Base-by-base conservation (phyloP, 2,888 invertebrate species). In the Netelia virgata region DNA sequence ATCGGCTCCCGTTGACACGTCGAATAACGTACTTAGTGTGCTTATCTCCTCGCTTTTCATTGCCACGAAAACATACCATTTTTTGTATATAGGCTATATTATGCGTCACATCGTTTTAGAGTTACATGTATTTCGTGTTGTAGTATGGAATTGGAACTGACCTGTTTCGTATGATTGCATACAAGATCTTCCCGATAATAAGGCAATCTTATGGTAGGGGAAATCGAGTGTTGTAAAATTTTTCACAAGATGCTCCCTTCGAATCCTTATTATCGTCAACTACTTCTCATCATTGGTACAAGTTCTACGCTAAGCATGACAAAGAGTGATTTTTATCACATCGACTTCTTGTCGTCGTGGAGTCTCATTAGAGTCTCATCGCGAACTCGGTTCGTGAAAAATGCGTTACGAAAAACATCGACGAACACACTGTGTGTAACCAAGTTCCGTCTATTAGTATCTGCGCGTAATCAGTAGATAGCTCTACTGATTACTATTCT, bases 321-420 rank as follows among this genome's bases (percentile, higher is more conserved):
- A 18, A 66, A 36, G 64, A 79, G 61, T 41, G 79, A 68, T 41
- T 79, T 63, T 84, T 84, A 77, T 76, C 84, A 81, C 76, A 55
- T 84, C 73, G 73, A 81, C 41, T 77, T 77, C 63, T 69, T 76
- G 36, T 73, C 77, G 68, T 53, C 53, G 8, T 72, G 69, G 47
- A 14, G 63, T 6, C 14, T 36, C 57, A 81, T 84, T 84, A 81
- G 81, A 73, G 80, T 28, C 47, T 77, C 43, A 36, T 81, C 50
- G 84, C 57, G 76, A 84, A 55, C 28, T 72, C 72, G 16, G 10
- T 14, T 69, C 61, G 53, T 36, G 68, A 57, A 16, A 55, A 76
- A 82, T 47, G 41, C 20, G 61, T 16, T 63, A 1, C 53, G 1
- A 11, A 20, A 69, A 59, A 50, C 14, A 41, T 23, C 53, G 57